Evolutionary conservation across 2,888 invertebrate species (phyloP).

Genomic region (Parapristionchus giblindavisi): DNA sequence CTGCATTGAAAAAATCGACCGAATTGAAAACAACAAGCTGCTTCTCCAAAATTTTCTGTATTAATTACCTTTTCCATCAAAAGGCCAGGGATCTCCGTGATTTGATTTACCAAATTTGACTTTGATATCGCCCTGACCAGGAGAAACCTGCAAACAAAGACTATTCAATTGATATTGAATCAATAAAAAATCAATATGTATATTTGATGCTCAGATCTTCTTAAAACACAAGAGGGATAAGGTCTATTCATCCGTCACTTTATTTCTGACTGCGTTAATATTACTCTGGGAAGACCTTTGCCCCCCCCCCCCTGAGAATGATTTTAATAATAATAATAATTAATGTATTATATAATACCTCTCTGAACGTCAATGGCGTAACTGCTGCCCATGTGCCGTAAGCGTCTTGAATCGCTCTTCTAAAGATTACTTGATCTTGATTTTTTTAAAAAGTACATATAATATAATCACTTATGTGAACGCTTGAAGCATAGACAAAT

Average conservation of each 20-base stretch:
- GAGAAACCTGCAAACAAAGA: slow-evolving; percentile 26
- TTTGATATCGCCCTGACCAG: slow-evolving; percentile 52
- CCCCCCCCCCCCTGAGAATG: slow-evolving; percentile 40
- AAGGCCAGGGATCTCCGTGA: slow-evolving; percentile 68
- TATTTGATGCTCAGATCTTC: no score
- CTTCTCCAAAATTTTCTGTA: not conserved
- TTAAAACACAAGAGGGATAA: no score
- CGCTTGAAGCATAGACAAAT: no score
- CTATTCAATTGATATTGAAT: not conserved
- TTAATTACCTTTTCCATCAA: slow-evolving; percentile 60
- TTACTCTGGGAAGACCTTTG: slow-evolving; percentile 56
- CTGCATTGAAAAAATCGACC: not conserved
- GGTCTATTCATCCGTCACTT: not conserved
- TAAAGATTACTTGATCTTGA: slow-evolving; percentile 40
- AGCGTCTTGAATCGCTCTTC: slow-evolving; percentile 64
- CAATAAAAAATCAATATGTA: no score
- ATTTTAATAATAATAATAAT: not conserved
- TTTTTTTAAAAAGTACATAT: not conserved
- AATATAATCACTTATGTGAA: no score
- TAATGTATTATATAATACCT: slow-evolving; percentile 58
- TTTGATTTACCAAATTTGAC: slow-evolving; percentile 61
- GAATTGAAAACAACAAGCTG: not conserved
- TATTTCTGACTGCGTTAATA: slow-evolving; percentile 34
- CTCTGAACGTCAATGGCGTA: slow-evolving; percentile 59
- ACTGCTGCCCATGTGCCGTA: slow-evolving; percentile 63